Conservation (phyloP, 2,113 vertebrate species). For the Caracal caracal region DNA sequence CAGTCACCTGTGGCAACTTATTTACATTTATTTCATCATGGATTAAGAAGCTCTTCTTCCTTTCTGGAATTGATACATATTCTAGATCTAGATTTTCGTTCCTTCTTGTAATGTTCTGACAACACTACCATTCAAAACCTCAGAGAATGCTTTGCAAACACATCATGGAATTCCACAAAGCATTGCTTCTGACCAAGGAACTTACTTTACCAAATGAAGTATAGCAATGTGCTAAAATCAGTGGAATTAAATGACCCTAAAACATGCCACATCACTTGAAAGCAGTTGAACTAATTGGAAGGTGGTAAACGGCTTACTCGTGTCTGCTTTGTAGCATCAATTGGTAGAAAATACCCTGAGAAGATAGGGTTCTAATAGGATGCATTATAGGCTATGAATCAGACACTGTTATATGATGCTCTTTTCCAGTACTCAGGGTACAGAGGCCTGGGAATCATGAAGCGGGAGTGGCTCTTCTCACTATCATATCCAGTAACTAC, state of each 20-base stretch:
- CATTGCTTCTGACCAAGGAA: background rate
- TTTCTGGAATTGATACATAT: background rate
- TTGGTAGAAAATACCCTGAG: background rate
- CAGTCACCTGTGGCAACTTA: background rate
- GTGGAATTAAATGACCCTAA: background rate
- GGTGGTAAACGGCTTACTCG: background rate
- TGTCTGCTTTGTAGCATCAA: background rate
- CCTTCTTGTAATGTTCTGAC: background rate
- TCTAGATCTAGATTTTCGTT: background rate
- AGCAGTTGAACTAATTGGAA: background rate
- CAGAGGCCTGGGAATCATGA: background rate
- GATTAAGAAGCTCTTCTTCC: background rate
- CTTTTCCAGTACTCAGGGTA: background rate
- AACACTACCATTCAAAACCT: background rate
- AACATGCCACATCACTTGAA: background rate
- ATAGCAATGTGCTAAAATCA: background rate
- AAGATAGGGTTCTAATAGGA: background rate
- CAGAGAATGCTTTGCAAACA: background rate
- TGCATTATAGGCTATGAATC: background rate
- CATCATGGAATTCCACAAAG: background rate
- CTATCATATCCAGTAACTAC: background rate
- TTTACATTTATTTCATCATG: background rate
- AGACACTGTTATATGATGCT: background rate
- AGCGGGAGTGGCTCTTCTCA: background rate
- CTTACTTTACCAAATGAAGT: background rate